Evolutionary conservation across 1,140 invertebrate genomes (phyloP), one percentile per base, ranked within the genome.

Genomic region (Pararge aegeria): DNA sequence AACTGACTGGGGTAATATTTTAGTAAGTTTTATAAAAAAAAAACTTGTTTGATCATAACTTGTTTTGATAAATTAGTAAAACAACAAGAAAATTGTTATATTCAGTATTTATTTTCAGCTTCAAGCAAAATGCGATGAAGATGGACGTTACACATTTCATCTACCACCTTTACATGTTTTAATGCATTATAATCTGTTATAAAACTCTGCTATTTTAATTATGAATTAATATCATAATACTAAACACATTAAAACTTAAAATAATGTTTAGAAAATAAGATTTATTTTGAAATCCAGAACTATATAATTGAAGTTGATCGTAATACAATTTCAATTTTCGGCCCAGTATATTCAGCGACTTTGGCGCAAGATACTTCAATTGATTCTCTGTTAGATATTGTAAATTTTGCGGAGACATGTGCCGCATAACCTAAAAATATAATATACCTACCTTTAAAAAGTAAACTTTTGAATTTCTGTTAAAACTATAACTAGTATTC

Each of bases 341-440:
- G 0, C 71, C 54, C 12, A 86, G 55, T 16, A 88, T 81, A 16
- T 85, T 86, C 0, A 73, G 59, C 0, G 78, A 19, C 29, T 80
- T 88, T 9, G 66, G 61, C n/a, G 63, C 60, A 6, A 88, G 58
- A 50, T 79, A 71, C 10, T 66, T 61, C 5, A 82, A 40, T 57
- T 88, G 85, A 16, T 51, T 40, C 2, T 85, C 79, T 4, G 80
- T 79, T 6, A 88, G 57, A 52, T 75, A 55, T 48, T 65, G 66
- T 20, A 88, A 55, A 42, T 64, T 80, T 9, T 67, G 38, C 19
- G 80, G 52, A 7, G 70, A 56, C 63, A 88, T 86, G n/a, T 61
- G 57, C 15, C 69, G 20, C 79, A 88, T 80, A 30, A 88, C 78
- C 85, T 88, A 46, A 42, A 44, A 30, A 10, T 21, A 55, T 30